Percentiles rank a stretch among this genome's conserved stretches.
Conservation (phyloP, 2,113 vertebrate genomes). For the Colinus virginianus region DNA sequence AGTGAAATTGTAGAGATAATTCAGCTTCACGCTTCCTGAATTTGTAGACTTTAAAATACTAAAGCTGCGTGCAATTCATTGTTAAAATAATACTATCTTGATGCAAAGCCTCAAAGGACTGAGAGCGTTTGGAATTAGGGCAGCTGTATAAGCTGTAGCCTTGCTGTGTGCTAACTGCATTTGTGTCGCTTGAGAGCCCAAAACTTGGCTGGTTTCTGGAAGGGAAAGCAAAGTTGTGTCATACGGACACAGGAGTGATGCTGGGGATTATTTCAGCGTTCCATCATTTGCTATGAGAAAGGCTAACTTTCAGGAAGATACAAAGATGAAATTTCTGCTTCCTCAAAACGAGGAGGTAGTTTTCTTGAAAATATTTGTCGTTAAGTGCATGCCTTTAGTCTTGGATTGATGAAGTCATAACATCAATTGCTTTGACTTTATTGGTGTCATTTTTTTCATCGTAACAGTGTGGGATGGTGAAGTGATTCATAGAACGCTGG, state of each 20-base stretch:
- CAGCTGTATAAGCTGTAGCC: neutral
- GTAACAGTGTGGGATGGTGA: conserved; percentile 48
- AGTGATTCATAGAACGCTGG: conserved; percentile 64
- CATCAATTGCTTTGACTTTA: conserved; percentile 63
- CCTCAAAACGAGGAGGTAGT: neutral
- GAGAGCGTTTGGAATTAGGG: neutral
- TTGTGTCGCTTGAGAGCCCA: neutral
- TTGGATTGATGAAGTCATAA: conserved; percentile 61
- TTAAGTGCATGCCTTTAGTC: conserved; percentile 21
- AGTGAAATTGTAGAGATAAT: neutral
- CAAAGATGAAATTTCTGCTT: neutral
- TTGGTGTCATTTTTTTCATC: conserved; percentile 66
- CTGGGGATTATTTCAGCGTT: neutral
- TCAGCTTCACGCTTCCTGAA: neutral
- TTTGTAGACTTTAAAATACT: neutral
- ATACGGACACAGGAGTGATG: neutral
- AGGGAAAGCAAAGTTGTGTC: neutral
- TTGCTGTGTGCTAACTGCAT: neutral
- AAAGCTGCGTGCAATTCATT: neutral
- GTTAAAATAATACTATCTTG: neutral
- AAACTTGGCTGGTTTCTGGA: neutral
- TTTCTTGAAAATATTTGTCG: conserved; percentile 13
- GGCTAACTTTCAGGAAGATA: neutral
- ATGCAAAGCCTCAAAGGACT: neutral
- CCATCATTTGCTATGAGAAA: neutral